Evolutionary conservation across 1,140 invertebrate species (phyloP).

Genomic region (Melanaphis sacchari): DNA sequence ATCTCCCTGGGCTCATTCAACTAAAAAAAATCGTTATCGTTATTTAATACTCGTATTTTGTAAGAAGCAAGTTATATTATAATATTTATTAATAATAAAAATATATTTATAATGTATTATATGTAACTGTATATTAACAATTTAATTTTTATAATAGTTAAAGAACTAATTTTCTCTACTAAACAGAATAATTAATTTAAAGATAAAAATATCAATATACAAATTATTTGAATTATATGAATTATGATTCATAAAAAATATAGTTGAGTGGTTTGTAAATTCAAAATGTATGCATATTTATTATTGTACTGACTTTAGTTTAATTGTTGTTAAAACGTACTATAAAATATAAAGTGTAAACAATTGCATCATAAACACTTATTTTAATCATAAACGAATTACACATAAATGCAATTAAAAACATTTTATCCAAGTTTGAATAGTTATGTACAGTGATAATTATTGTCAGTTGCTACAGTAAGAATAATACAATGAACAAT

Average conservation of each 20-base stretch:
- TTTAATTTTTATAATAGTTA: background rate
- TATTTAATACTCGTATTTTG: background rate
- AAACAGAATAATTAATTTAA: background rate
- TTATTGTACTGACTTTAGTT: background rate
- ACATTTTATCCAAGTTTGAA: background rate
- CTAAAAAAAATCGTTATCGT: conserved; percentile 47
- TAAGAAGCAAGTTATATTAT: background rate
- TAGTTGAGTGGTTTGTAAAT: background rate
- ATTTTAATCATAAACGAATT: background rate
- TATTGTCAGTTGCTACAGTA: background rate
- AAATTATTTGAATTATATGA: background rate
- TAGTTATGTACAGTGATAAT: background rate
- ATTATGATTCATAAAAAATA: background rate
- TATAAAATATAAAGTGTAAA: background rate
- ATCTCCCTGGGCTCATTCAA: conserved; percentile 69
- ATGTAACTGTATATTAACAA: background rate
- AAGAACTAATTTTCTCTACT: background rate
- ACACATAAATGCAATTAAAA: conserved; percentile 20
- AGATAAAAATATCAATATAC: background rate
- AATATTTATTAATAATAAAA: background rate
- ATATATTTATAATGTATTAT: background rate
- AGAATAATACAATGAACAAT: background rate
- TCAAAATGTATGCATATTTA: background rate
- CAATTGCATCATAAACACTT: background rate
- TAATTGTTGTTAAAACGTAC: background rate